These are phyloP conservation scores for Irena cyanogastra DNA, from an alignment of 2,113 vertebrate genomes.

Conservation along the genomic window DNA sequence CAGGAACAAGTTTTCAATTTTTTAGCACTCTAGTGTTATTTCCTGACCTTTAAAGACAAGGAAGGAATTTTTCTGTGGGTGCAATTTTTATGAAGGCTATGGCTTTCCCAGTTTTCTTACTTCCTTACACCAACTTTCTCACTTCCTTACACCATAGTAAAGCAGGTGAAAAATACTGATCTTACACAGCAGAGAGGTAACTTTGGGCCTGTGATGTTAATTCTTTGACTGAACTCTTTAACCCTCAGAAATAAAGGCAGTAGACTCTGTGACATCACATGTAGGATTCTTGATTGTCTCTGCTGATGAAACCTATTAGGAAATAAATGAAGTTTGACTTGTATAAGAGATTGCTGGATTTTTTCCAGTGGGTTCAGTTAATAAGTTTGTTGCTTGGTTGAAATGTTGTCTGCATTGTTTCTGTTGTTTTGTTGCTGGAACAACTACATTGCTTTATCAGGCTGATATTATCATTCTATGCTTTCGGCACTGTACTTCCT, in stretches of 20 bases:
- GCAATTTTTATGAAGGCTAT: not conserved
- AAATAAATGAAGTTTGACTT: not conserved
- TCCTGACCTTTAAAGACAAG: not conserved
- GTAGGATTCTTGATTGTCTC: not conserved
- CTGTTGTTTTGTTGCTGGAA: not conserved
- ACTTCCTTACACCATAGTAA: not conserved
- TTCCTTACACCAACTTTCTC: not conserved
- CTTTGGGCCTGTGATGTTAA: not conserved
- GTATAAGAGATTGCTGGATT: not conserved
- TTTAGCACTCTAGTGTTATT: not conserved
- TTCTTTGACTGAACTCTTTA: not conserved
- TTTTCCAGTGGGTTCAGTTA: not conserved
- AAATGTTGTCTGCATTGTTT: not conserved
- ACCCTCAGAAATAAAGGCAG: not conserved
- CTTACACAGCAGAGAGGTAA: not conserved
- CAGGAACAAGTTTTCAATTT: not conserved
- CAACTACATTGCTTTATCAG: not conserved
- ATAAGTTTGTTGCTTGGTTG: not conserved
- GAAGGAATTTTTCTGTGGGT: not conserved
- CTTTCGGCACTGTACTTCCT: not conserved
- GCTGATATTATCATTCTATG: not conserved
- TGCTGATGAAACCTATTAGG: not conserved
- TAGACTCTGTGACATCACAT: accelerated
- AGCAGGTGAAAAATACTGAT: not conserved
- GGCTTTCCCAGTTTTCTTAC: not conserved